Evolutionary conservation across 2,888 invertebrate genomes (phyloP).

Genomic region (Protophormia terraenovae): DNA sequence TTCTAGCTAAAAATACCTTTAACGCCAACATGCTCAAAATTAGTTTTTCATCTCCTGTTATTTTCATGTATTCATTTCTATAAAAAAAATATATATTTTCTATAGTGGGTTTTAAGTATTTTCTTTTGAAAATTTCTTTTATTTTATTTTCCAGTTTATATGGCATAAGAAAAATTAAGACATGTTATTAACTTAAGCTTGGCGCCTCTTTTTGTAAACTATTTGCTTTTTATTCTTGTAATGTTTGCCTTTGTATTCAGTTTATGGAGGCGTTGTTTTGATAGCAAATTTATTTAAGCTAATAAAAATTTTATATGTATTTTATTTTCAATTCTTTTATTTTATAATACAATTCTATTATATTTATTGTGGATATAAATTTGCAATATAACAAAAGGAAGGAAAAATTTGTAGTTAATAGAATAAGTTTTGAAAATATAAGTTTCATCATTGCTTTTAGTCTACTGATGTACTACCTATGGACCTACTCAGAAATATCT

Average conservation of each 20-base stretch:
- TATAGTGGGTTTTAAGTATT: slow-evolving; percentile 33
- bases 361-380: neutral
- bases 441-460: no score
- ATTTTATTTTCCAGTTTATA: slow-evolving; percentile 19
- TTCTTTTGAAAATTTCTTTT: slow-evolving; percentile 18
- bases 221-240: neutral
- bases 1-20: neutral
- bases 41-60: neutral
- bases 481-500: no score
- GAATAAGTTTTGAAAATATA: no score
- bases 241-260: slow-evolving; percentile 8
- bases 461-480: no score
- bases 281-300: neutral
- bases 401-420: no score
- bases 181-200: slow-evolving; percentile 33
- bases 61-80: neutral
- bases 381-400: no score
- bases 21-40: slow-evolving; percentile 54
- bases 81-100: neutral
- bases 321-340: neutral
- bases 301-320: neutral
- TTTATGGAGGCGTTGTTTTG: slow-evolving; percentile 55
- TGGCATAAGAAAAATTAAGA: slow-evolving; percentile 43
- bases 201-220: slow-evolving; percentile 49
- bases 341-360: neutral